These are phyloP conservation scores for Xanthorhoe designata DNA, from an alignment of 2,888 invertebrate genomes.

Conservation along the genomic window DNA sequence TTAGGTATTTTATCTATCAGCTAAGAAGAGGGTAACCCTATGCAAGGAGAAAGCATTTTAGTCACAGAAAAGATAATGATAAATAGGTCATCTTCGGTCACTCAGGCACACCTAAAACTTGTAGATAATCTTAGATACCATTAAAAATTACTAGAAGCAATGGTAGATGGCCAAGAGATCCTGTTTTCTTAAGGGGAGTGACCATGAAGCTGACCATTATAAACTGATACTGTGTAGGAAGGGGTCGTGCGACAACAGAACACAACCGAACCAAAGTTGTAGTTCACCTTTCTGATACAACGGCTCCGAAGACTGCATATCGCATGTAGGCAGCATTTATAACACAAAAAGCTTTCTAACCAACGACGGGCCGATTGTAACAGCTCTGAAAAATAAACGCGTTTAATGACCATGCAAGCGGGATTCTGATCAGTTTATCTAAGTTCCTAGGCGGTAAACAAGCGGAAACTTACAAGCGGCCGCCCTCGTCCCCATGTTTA, in stretches of 20 bases:
- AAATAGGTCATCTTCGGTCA: conserved; percentile 31
- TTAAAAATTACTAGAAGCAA: neutral
- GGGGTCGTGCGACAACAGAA: conserved; percentile 44
- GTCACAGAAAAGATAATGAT: conserved; percentile 21
- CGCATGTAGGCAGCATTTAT: conserved; percentile 73
- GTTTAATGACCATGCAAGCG: conserved; percentile 78
- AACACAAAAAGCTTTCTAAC: conserved; percentile 81
- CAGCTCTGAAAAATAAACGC: conserved; percentile 82
- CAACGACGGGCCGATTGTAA: conserved; percentile 67
- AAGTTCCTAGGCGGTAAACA: conserved; percentile 30
- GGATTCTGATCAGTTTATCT: conserved; percentile 41
- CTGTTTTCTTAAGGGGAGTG: conserved; percentile 21
- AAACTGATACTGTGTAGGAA: conserved; percentile 36
- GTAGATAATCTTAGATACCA: neutral
- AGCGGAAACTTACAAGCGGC: conserved; percentile 92
- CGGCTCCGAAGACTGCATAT: conserved; percentile 76
- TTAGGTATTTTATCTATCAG: conserved; percentile 12
- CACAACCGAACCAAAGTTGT: conserved; percentile 38
- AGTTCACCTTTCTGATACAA: conserved; percentile 81
- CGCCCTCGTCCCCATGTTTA: conserved; percentile 96
- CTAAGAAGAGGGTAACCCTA: conserved; percentile 37
- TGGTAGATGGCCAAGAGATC: neutral
- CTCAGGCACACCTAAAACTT: conserved; percentile 8
- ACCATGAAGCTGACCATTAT: conserved; percentile 34
- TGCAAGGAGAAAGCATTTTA: conserved; percentile 15